Base-by-base conservation (phyloP, 1,140 invertebrate species). In the Microplitis demolitor region DNA sequence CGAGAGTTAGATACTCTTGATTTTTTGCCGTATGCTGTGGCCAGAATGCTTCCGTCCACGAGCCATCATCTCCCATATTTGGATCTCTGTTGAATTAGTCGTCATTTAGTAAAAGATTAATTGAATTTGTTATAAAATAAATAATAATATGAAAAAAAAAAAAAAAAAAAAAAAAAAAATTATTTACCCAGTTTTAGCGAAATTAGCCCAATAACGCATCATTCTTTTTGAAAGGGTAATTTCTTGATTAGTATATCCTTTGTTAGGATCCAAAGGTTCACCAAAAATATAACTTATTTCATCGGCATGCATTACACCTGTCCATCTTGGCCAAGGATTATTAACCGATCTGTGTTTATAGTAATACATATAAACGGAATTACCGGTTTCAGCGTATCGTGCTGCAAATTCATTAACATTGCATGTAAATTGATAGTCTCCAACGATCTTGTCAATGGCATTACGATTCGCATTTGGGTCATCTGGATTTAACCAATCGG, bases 341-440 rank as follows among this genome's bases (percentile, higher is more conserved):
- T 91, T 90, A 75, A 90, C 87, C 24, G 94, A 96, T 76, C 86
- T 91, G 81, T 98, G 96, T 72, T 93, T 95, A 85, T 95, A 99
- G 81, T 96, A 96, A 85, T 99, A 99, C 90, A 96, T 97, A 87
- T 96, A 99, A 24, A 98, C 95, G 78, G 94, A 93, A 83, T 96
- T 94, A 3, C 95, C 94, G 16, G 92, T 93, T 76, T 95, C 92
- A 3, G 97, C 93, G 81, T 98, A 98, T 24, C 92, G 89, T 77
- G 94, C 91, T 1, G 96, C 95, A 81, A 94, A 93, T 80, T 98
- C 95, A 84, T 98, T 97, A 37, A 98, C 95, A 79, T 94, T 93
- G 88, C 98, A 99, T 0, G 96, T 96, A 84, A 99, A 99, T 78
- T 98, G 95, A 82, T 95, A 97, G 86, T 99, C 98, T 3, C 97